Percentiles rank a stretch among this genome's conserved stretches.
Evolutionary conservation across 2,797 vertebrate species (phyloP).

Genomic region (Chaunax sp.): DNA sequence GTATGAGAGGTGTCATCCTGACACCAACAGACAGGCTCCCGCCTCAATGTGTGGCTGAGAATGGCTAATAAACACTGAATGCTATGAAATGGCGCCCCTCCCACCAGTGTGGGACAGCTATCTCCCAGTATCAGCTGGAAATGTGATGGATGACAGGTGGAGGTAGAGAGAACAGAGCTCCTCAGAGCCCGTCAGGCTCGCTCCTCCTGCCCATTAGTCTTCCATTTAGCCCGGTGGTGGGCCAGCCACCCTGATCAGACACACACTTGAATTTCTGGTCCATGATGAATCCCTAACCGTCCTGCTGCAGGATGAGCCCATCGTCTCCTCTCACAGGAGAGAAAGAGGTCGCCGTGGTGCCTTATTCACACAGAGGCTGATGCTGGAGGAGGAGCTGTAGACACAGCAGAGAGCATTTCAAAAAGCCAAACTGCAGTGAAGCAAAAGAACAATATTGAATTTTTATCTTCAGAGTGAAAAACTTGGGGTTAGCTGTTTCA

Average conservation of each 20-base stretch:
- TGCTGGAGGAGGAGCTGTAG: constrained; percentile 58
- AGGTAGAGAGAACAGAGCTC: constrained; percentile 68
- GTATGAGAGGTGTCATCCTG: constrained; percentile 25
- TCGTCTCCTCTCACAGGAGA: constrained; percentile 48
- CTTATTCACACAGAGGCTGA: constrained; percentile 66
- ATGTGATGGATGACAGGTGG: constrained; percentile 79
- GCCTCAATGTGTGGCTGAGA: constrained; percentile 36
- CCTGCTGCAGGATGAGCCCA: constrained; percentile 52
- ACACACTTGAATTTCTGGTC: constrained; percentile 75
- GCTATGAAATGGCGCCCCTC: constrained; percentile 32
- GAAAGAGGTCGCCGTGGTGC: constrained; percentile 67
- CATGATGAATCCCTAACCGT: constrained; percentile 72
- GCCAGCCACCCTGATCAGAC: constrained; percentile 71
- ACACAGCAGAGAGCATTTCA: constrained; percentile 11
- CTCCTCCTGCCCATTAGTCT: constrained; percentile 80
- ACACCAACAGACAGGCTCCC: constrained; percentile 36
- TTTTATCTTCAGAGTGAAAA: constrained; percentile 36
- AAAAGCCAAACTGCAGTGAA: constrained; percentile 5
- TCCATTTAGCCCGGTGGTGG: constrained; percentile 73
- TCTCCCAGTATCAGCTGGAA: constrained; percentile 80
- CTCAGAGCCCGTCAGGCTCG: constrained; percentile 80
- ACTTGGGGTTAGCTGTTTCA: constrained; percentile 23
- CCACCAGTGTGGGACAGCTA: constrained; percentile 68
- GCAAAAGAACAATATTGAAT: constrained; percentile 23
- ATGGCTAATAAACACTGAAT: constrained; percentile 42